Percentiles rank a stretch among this genome's conserved stretches.
These are phyloP conservation scores for Drosophila kikkawai DNA, from an alignment of 1,140 invertebrate species.

Conservation along the genomic window DNA sequence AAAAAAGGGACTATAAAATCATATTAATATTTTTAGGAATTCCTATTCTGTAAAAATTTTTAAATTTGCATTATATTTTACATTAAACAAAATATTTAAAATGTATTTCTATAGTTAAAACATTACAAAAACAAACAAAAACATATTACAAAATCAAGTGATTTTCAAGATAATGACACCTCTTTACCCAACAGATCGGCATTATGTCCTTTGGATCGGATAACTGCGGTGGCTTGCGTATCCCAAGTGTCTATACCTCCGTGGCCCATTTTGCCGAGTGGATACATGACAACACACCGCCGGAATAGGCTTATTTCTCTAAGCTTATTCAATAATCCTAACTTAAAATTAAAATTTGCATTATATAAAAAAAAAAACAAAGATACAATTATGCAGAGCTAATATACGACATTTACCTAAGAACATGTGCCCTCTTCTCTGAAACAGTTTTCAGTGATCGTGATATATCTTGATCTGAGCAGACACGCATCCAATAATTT, in stretches of 20 bases:
- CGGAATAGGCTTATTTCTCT: slow-evolving; percentile 75
- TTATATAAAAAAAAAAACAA: slow-evolving; percentile 13
- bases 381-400: neutral
- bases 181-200: slow-evolving; percentile 86
- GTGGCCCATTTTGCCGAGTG: slow-evolving; percentile 89
- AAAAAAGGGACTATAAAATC: too few species aligned
- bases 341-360: slow-evolving; percentile 18
- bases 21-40: too few species aligned
- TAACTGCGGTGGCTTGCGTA: slow-evolving; percentile 88
- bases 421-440: slow-evolving; percentile 1
- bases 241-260: slow-evolving; percentile 90
- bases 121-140: too few species aligned
- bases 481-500: slow-evolving; percentile 62
- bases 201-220: slow-evolving; percentile 90
- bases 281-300: slow-evolving; percentile 89
- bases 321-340: slow-evolving; percentile 45
- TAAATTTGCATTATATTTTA: too few species aligned
- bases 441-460: slow-evolving; percentile 17
- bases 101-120: neutral
- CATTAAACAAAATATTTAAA: neutral
- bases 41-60: too few species aligned
- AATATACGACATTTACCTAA: neutral
- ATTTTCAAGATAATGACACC: neutral
- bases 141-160: too few species aligned
- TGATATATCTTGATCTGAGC: slow-evolving; percentile 47